Base-by-base conservation (phyloP, 2,888 invertebrate genomes). In the Tethea ocularis region DNA sequence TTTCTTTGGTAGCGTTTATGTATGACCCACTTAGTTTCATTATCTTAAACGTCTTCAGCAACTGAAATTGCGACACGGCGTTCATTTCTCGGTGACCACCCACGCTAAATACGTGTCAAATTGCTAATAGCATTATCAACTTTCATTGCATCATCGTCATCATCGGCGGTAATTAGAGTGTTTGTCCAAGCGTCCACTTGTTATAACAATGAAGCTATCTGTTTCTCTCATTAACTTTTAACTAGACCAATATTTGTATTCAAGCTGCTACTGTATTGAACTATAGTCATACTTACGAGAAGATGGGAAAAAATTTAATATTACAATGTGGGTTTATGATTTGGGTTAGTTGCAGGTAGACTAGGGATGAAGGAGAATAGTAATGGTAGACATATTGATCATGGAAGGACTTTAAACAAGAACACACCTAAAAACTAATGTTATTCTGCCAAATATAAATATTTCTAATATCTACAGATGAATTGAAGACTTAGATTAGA, bases 81-180 rank as follows among this genome's bases (percentile, higher is more conserved):
- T 79, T 80, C 83, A 82, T 83, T 85, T 83, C 81, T 79, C 76
- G 66, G 79, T 79, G 83, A 69, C 87, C 87, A 86, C 89, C 89
- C 87, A 89, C 89, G 80, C 83, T 81, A 78, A 82, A 80, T 81
- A 89, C 91, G 90, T 91, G 91, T 90, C 88, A 88, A 87, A 88
- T 86, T 82, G 88, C 84, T 88, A 86, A 87, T 85, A 84, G 82
- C 83, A 86, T 89, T 89, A 92, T 91, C 90, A 88, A 86, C 89
- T 90, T 89, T 91, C 87, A 72, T 92, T 91, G 86, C 91, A 88
- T 91, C 89, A 91, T 84, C 83, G 70, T 71, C 70, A 72, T 74
- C 83, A 79, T 81, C 78, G 72, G 69, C 76, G 77, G 80, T 80
- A 84, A 86, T 88, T 85, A 84, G 75, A 80, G 69, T 82, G 83